phyloP scores from a whole-genome alignment of 2,888 invertebrate genomes.

The Ophion slaviceki region DNA sequence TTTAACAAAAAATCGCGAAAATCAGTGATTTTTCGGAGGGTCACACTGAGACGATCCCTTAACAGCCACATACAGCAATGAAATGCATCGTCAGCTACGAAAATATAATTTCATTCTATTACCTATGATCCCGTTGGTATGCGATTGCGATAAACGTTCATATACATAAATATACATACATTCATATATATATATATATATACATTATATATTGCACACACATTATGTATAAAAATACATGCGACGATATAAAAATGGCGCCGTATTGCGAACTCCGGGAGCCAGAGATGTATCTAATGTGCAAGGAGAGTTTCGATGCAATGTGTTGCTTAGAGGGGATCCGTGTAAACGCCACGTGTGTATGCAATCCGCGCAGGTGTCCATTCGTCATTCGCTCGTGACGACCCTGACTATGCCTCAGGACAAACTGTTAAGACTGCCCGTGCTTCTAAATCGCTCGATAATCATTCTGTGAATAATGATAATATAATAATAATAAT shows the following conservation, averaged over 20 bases:
- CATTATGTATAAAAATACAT: not conserved
- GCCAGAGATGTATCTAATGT: not conserved
- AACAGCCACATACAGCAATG: too few species aligned
- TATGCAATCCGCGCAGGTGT: conserved; percentile 59
- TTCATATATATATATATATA: not conserved
- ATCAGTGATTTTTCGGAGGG: too few species aligned
- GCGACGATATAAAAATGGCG: conserved; percentile 22
- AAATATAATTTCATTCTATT: conserved; percentile 8
- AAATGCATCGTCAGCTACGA: not conserved
- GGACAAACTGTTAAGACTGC: conserved; percentile 62
- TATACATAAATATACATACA: not conserved
- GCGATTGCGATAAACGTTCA: conserved; percentile 45
- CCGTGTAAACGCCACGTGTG: conserved; percentile 29
- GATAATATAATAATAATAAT: conserved; percentile 19
- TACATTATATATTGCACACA: not conserved
- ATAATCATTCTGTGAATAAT: conserved; percentile 44
- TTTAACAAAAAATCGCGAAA: too few species aligned
- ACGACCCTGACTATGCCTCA: conserved; percentile 64
- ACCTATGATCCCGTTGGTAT: conserved; percentile 35
- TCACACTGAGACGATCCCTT: too few species aligned
- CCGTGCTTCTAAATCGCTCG: conserved; percentile 60
- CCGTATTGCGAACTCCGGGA: conserved; percentile 24
- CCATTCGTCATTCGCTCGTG: conserved; percentile 64
- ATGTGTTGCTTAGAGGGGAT: conserved; percentile 35
- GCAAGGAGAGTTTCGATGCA: conserved; percentile 47